phyloP scores from a whole-genome alignment of 2,888 invertebrate genomes.

The Anthrax anthrax region DNA sequence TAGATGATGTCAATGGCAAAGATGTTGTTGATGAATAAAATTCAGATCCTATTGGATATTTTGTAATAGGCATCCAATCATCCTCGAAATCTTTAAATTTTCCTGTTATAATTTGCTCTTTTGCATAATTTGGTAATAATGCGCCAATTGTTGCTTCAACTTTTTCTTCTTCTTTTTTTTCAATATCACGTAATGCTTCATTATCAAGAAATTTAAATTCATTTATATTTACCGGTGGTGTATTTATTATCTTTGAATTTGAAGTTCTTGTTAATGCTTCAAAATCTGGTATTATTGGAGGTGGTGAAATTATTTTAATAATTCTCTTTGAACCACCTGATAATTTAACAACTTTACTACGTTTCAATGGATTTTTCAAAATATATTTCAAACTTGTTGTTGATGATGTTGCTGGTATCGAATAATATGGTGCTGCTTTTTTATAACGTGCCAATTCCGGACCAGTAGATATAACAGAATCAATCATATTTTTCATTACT shows the following conservation, averaged over 20 bases:
- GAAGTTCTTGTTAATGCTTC: background rate
- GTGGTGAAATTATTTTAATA: conserved; percentile 1
- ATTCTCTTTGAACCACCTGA: conserved; percentile 2
- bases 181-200: conserved; percentile 20
- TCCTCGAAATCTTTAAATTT: conserved; percentile 22
- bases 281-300: background rate
- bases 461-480: background rate
- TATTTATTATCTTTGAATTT: background rate
- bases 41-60: too few relatives aligned
- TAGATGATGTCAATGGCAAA: background rate
- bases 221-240: background rate
- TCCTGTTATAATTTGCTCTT: conserved; percentile 20
- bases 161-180: conserved; percentile 27
- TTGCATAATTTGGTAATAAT: conserved; percentile 3
- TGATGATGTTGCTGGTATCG: conserved; percentile 23
- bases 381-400: conserved; percentile 25
- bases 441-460: background rate
- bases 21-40: background rate
- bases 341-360: conserved; percentile 24
- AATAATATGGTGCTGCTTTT: conserved; percentile 3
- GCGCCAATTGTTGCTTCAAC: conserved; percentile 19
- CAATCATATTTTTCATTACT: conserved; percentile 21
- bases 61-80: conserved; percentile 21
- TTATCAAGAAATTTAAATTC: conserved; percentile 13
- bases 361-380: conserved; percentile 25